Base-by-base conservation (phyloP, 2,113 vertebrate genomes). In the Anser cygnoides region DNA sequence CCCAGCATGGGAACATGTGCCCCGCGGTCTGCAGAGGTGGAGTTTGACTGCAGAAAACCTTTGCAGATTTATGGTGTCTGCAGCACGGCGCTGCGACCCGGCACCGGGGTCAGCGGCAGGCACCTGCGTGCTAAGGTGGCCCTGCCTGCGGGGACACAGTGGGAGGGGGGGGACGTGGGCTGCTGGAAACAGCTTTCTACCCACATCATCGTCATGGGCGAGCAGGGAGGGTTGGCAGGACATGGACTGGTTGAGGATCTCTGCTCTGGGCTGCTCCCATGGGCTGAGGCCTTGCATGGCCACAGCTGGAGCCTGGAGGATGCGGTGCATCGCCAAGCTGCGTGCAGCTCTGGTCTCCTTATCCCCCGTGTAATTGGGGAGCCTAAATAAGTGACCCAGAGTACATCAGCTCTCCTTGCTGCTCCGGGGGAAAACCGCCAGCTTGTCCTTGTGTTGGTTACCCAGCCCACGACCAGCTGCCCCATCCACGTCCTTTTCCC, bases 1-100 rank as follows among this genome's bases (percentile, higher is more conserved):
- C 96, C 93, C 71, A 55, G 29, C 88, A 87, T 39, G 72, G 90
- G 93, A 92, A 90, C 77, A 35, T 65, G 89, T 75, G 93, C 91
- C 92, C 78, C 3, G 1, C 7, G 0, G 73, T 93, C 91, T 84
- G 85, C 52, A 68, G 96, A 83, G 95, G 76, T 96, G 91, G 93
- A 79, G 95, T 70, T 31, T 70, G 91, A 54, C 89, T 58, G 77
- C 63, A 87, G 85, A 70, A 77, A 92, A 79, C 70, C 55, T 84
- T 22, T 17, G 72, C 89, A 91, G 95, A 92, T 95, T 96, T 87
- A 95, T 77, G 89, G 3, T 46, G 71, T 39, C 92, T 65, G 93
- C 39, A 7, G 83, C 82, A 61, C 9, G 1, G 68, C 0, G 6
- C 90, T 55, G 61, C 0, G 52, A 73, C 87, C 91, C 14, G 17